Evolutionary conservation across 2,113 vertebrate species (phyloP).

Genomic region (Rostratula benghalensis): DNA sequence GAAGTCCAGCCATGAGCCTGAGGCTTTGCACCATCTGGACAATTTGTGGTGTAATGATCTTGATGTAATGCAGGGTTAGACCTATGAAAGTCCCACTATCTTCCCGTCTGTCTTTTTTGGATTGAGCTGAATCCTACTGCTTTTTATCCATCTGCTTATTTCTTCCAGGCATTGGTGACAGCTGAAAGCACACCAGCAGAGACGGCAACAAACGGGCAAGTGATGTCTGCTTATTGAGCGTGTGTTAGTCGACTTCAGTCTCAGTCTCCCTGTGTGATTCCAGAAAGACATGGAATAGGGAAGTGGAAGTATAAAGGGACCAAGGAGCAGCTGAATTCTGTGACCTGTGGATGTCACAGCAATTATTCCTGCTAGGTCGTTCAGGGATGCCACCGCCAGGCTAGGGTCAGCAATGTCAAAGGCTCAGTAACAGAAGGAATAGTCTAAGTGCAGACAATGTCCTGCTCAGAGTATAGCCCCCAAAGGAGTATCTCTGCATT

Average conservation of each 20-base stretch:
- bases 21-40: slow-evolving; percentile 55
- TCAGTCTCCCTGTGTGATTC: neutral
- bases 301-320: neutral
- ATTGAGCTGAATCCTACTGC: slow-evolving; percentile 38
- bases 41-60: slow-evolving; percentile 63
- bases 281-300: neutral
- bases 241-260: neutral
- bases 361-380: neutral
- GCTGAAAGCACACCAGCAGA: slow-evolving; percentile 55
- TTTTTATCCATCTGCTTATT: slow-evolving; percentile 60
- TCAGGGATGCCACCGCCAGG: neutral
- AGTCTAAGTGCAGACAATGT: neutral
- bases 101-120: slow-evolving; percentile 56
- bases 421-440: neutral
- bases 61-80: slow-evolving; percentile 67
- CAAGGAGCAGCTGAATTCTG: neutral
- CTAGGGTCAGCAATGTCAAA: neutral
- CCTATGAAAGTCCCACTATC: slow-evolving; percentile 44
- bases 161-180: slow-evolving; percentile 41
- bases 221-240: slow-evolving; percentile 33
- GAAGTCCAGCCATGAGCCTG: slow-evolving; percentile 3
- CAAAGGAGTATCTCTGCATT: neutral
- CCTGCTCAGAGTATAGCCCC: neutral
- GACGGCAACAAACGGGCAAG: neutral
- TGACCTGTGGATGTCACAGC: slow-evolving; percentile 15